These are phyloP conservation scores for Esperia sulphurella DNA, from an alignment of 2,888 invertebrate species.

Conservation along the genomic window DNA sequence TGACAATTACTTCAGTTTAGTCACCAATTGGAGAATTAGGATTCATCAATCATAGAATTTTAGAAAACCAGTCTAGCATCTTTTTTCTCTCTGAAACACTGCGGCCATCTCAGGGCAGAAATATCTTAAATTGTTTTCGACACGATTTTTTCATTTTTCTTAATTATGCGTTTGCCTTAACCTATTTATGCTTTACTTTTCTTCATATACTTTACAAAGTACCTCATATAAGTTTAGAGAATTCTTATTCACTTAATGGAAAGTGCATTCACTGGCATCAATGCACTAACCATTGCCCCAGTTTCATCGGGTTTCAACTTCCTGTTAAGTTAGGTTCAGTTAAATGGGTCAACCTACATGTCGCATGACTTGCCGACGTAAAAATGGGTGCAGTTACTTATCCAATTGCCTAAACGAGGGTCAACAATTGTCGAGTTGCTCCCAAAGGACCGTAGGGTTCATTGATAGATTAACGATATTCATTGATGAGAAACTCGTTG, in stretches of 20 bases:
- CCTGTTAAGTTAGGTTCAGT: slow-evolving; percentile 34
- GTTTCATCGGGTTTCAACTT: slow-evolving; percentile 26
- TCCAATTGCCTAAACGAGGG: slow-evolving; percentile 19
- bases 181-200: too few relatives aligned
- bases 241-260: not conserved
- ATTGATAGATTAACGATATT: slow-evolving; percentile 2
- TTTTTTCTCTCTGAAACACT: too few relatives aligned
- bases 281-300: slow-evolving; percentile 22
- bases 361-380: slow-evolving; percentile 12
- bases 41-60: too few relatives aligned
- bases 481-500: not conserved
- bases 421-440: slow-evolving; percentile 13
- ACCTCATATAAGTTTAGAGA: too few relatives aligned
- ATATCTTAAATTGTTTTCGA: too few relatives aligned
- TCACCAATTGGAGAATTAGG: too few relatives aligned
- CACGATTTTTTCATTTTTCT: too few relatives aligned
- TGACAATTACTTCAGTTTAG: too few relatives aligned
- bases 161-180: too few relatives aligned
- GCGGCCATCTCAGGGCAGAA: too few relatives aligned
- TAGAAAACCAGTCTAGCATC: too few relatives aligned
- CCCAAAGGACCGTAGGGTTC: slow-evolving; percentile 7
- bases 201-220: too few relatives aligned
- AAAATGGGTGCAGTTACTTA: slow-evolving; percentile 15
- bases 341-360: slow-evolving; percentile 28
- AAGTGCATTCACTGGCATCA: slow-evolving; percentile 20